A percentile compares a stretch with the other conserved stretches of the same genome.
Evolutionary conservation across 2,888 invertebrate genomes (phyloP).

Genomic region (Drosophila basisetae): DNA sequence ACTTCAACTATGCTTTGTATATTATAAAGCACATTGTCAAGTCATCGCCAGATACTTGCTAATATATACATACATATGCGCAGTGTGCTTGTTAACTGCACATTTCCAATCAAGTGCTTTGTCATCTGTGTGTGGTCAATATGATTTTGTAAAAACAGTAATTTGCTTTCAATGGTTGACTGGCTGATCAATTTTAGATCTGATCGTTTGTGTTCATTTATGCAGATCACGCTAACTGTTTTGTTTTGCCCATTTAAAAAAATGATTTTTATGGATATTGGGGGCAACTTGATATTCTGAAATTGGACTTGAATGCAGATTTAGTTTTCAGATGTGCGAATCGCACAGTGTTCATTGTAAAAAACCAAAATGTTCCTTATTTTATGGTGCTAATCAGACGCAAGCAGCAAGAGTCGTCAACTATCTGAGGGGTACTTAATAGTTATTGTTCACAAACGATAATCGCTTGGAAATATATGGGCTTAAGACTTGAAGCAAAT

Average conservation of each 20-base stretch:
- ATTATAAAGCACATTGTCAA: slow-evolving; percentile 28
- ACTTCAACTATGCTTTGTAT: background rate
- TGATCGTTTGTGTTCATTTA: slow-evolving; percentile 15
- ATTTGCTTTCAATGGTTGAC: slow-evolving; percentile 40
- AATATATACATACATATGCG: slow-evolving; percentile 2
- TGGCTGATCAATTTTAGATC: slow-evolving; percentile 30
- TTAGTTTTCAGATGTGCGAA: background rate
- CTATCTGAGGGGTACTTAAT: slow-evolving; percentile 19
- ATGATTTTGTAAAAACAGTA: slow-evolving; percentile 23
- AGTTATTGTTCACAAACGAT: slow-evolving; percentile 17
- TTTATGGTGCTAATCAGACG: slow-evolving; percentile 38
- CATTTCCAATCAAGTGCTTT: slow-evolving; percentile 18
- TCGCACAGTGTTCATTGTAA: background rate
- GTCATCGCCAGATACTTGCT: slow-evolving; percentile 39
- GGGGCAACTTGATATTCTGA: background rate
- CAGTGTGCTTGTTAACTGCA: slow-evolving; percentile 6
- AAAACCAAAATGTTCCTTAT: background rate
- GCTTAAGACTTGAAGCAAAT: background rate
- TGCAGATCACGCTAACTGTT: slow-evolving; percentile 31
- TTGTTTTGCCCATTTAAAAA: background rate
- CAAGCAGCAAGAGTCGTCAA: slow-evolving; percentile 22
- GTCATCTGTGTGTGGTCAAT: slow-evolving; percentile 33
- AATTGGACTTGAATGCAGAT: background rate
- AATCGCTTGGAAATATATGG: slow-evolving; percentile 24
- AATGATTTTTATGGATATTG: slow-evolving; percentile 20